Conservation (phyloP, 2,797 vertebrate species). For the Kryptolebias ocellatus region DNA sequence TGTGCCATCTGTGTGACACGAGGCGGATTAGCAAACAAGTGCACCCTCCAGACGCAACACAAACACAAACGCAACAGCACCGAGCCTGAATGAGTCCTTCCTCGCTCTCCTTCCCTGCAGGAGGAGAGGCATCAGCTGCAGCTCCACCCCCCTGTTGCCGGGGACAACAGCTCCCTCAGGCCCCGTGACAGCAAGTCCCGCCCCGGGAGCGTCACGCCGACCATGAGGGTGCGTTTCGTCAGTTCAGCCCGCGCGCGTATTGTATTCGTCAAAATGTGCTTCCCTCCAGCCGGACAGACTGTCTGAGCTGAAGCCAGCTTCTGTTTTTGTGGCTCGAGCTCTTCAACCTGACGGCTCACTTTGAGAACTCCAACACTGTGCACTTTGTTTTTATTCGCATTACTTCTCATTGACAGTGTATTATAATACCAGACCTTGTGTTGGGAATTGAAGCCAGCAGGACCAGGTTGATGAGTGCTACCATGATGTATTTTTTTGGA, state of each 20-base stretch:
- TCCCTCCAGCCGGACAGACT: conserved; percentile 48
- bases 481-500: no score
- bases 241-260: conserved; percentile 24
- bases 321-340: conserved; percentile 12
- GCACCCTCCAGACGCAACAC: conserved; percentile 50
- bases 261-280: conserved; percentile 43
- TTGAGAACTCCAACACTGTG: conserved; percentile 5
- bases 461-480: no score
- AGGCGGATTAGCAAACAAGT: conserved; percentile 50
- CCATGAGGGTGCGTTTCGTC: conserved; percentile 87
- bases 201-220: conserved; percentile 85
- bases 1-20: conserved; percentile 58
- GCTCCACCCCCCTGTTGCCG: conserved; percentile 80
- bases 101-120: conserved; percentile 77
- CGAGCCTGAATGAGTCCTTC: conserved; percentile 60
- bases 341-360: conserved; percentile 6
- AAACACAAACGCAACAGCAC: conserved; percentile 39
- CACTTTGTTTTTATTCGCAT: conserved; percentile 1
- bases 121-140: conserved; percentile 91
- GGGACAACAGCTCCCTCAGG: conserved; percentile 84
- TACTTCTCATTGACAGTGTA: neutral
- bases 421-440: no score
- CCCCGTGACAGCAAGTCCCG: conserved; percentile 88
- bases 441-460: no score
- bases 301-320: conserved; percentile 36